Evolutionary conservation across 2,797 vertebrate species (phyloP).

Genomic region (Acanthis flammea): DNA sequence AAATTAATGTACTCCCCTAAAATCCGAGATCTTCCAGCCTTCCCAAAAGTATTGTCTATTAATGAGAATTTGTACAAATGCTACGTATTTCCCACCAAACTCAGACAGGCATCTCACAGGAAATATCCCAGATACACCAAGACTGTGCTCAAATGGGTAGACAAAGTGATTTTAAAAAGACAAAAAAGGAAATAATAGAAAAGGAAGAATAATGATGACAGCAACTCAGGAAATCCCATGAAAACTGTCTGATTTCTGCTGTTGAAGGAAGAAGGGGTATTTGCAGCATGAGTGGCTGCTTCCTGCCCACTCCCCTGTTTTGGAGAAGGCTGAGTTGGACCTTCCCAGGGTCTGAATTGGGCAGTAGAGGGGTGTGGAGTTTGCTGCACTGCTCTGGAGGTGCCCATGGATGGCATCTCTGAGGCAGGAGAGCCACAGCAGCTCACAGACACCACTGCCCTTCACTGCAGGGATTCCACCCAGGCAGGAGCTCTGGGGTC

Average conservation of each 20-base stretch:
- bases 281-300: background rate
- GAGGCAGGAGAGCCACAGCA: background rate
- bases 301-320: background rate
- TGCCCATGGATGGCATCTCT: background rate
- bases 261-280: background rate
- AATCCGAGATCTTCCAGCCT: background rate
- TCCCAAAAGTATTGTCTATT: background rate
- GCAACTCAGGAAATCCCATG: background rate
- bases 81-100: background rate
- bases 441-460: background rate
- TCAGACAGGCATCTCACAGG: background rate
- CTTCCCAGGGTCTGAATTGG: background rate
- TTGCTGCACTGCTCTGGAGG: accelerated
- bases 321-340: background rate
- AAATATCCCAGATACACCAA: background rate
- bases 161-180: background rate
- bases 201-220: background rate
- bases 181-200: background rate
- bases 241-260: background rate
- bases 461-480: background rate
- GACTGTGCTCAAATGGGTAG: background rate
- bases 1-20: background rate
- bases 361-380: background rate
- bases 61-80: background rate
- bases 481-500: accelerated